Percentiles rank a stretch among this genome's conserved stretches.
These are phyloP conservation scores for Mactromeris polynyma DNA, from an alignment of 2,888 invertebrate species.

Conservation along the genomic window DNA sequence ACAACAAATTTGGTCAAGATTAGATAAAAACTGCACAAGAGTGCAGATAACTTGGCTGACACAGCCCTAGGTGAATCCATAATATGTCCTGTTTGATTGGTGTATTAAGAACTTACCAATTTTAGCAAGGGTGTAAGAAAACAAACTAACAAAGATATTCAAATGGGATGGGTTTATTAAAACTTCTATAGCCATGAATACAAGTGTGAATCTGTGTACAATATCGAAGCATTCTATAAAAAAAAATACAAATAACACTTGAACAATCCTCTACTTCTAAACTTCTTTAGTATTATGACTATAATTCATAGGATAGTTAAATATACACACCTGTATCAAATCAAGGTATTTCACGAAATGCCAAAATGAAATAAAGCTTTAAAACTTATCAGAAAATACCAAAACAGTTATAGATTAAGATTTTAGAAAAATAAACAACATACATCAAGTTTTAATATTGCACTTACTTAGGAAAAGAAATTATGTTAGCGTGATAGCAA, in stretches of 20 bases:
- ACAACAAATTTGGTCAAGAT: no score
- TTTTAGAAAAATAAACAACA: neutral
- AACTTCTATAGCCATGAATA: conserved; percentile 10
- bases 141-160: neutral
- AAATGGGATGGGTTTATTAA: conserved; percentile 25
- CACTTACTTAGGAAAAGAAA: neutral
- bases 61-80: no score
- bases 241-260: neutral
- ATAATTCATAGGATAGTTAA: neutral
- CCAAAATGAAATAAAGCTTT: neutral
- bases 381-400: neutral
- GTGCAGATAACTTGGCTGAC: no score
- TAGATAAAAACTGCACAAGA: no score
- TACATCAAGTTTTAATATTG: neutral
- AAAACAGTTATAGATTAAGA: neutral
- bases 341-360: neutral
- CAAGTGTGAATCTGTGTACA: neutral
- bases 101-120: no score
- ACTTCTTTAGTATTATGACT: neutral
- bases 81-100: no score
- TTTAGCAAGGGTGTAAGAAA: neutral
- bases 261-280: neutral
- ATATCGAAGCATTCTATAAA: conserved; percentile 1
- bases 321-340: neutral
- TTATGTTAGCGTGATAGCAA: neutral